Percentiles rank a stretch among this genome's conserved stretches.
phyloP scores from a whole-genome alignment of 2,113 vertebrate species.

The Prionailurus bengalensis region DNA sequence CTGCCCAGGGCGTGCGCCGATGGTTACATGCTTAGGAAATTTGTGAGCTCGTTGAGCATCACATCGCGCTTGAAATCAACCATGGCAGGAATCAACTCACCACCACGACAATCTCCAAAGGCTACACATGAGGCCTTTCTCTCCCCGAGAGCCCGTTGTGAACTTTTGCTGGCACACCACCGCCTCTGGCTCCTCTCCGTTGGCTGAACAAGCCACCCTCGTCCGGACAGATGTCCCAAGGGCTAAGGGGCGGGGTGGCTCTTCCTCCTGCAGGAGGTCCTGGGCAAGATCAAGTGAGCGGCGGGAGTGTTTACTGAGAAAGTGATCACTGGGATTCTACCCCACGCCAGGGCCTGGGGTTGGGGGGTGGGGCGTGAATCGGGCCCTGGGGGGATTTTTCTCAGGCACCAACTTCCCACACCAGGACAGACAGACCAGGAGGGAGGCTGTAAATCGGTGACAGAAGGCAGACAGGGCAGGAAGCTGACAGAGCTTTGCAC shows the following conservation, averaged over 20 bases:
- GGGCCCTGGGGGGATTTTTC: background rate
- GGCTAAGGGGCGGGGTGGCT: too few relatives aligned
- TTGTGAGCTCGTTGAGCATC: background rate
- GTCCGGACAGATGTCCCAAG: background rate
- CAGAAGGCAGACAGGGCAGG: background rate
- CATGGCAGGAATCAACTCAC: background rate
- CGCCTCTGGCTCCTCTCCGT: background rate
- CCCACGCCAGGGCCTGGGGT: too few relatives aligned
- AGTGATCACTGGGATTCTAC: background rate
- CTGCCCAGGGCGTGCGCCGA: fast-evolving
- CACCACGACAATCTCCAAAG: background rate
- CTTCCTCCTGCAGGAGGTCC: background rate
- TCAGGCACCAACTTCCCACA: background rate
- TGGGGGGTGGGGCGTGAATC: fast-evolving
- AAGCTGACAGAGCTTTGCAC: background rate
- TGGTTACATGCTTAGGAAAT: background rate
- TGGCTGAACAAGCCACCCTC: background rate
- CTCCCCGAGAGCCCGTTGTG: background rate
- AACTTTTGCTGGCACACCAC: background rate
- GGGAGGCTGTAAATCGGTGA: too few relatives aligned
- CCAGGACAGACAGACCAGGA: background rate
- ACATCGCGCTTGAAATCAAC: background rate
- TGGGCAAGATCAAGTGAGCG: background rate
- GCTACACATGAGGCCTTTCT: background rate
- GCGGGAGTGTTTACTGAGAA: background rate